Percentiles rank a stretch among this genome's conserved stretches.
These are phyloP conservation scores for Stegodyphus dumicola DNA, from an alignment of 1,140 invertebrate genomes.

Conservation along the genomic window DNA sequence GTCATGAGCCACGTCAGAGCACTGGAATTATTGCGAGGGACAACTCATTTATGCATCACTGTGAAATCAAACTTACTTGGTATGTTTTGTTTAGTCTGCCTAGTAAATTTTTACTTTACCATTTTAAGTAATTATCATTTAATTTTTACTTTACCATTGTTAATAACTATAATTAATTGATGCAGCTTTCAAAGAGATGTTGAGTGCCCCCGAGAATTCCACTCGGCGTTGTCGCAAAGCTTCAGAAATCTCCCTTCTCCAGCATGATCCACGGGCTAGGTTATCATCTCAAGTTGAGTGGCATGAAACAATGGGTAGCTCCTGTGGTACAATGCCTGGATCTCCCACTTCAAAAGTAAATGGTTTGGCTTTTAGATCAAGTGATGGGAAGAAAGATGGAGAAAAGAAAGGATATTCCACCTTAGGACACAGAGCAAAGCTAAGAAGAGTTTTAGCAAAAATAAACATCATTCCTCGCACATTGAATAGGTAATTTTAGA, in stretches of 20 bases:
- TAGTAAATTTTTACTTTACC: not conserved
- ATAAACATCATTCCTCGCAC: conserved; percentile 92
- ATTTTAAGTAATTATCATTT: not conserved
- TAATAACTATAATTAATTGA: not conserved
- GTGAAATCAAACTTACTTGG: conserved; percentile 87
- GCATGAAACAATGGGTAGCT: conserved; percentile 25
- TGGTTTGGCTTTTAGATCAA: conserved; percentile 64
- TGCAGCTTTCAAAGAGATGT: conserved; percentile 65
- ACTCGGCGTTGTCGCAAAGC: conserved; percentile 75
- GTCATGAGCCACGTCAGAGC: conserved; percentile 90
- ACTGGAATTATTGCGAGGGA: conserved; percentile 89
- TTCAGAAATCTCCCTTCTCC: conserved; percentile 65
- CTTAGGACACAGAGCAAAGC: conserved; percentile 74
- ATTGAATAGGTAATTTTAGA: conserved; percentile 77
- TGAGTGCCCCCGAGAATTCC: conserved; percentile 85
- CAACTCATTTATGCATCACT: conserved; percentile 94
- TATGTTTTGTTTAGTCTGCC: not conserved
- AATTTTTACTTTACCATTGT: not conserved
- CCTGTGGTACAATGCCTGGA: conserved; percentile 13
- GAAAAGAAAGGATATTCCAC: conserved; percentile 83
- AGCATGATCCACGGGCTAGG: conserved; percentile 66
- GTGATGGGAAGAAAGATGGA: conserved; percentile 73
- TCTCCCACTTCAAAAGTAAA: conserved; percentile 67
- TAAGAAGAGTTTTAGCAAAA: conserved; percentile 89
- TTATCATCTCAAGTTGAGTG: conserved; percentile 67